Percentiles rank a stretch among this genome's conserved stretches.
Evolutionary conservation across 2,113 vertebrate genomes (phyloP).

Genomic region (Corapipo altera): DNA sequence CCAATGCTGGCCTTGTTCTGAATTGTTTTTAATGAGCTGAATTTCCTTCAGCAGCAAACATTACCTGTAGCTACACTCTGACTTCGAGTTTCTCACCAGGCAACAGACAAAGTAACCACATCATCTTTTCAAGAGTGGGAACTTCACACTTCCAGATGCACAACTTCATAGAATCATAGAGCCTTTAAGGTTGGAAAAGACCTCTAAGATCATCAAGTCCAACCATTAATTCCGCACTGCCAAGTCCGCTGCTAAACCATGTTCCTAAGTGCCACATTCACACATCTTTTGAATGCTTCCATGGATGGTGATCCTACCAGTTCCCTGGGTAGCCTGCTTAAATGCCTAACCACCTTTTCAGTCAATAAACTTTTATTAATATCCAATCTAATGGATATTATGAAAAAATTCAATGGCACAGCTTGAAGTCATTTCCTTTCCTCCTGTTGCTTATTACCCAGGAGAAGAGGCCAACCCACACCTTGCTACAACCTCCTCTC

Average conservation of each 20-base stretch:
- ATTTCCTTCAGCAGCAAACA: no score
- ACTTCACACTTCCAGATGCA: accelerated
- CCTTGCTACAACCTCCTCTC: background rate
- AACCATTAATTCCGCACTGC: background rate
- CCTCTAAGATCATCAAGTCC: accelerated
- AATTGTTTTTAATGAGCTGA: accelerated
- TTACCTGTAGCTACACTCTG: accelerated
- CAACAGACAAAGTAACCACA: background rate
- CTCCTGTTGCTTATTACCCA: background rate
- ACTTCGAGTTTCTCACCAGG: accelerated
- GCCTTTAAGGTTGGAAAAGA: accelerated
- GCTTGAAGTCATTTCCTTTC: background rate
- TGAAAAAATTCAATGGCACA: background rate
- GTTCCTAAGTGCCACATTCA: background rate
- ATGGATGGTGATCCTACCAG: background rate
- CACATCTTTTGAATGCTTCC: background rate
- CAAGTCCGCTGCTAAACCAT: background rate
- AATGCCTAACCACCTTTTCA: background rate
- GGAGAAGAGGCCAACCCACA: background rate
- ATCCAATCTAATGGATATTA: background rate
- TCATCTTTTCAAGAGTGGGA: accelerated
- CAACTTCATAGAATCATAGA: background rate
- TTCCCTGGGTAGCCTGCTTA: background rate
- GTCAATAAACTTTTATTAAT: background rate
- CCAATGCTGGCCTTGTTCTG: background rate